Base-by-base conservation (phyloP, 2,113 vertebrate genomes). In the Mesembrinibis cayennensis region DNA sequence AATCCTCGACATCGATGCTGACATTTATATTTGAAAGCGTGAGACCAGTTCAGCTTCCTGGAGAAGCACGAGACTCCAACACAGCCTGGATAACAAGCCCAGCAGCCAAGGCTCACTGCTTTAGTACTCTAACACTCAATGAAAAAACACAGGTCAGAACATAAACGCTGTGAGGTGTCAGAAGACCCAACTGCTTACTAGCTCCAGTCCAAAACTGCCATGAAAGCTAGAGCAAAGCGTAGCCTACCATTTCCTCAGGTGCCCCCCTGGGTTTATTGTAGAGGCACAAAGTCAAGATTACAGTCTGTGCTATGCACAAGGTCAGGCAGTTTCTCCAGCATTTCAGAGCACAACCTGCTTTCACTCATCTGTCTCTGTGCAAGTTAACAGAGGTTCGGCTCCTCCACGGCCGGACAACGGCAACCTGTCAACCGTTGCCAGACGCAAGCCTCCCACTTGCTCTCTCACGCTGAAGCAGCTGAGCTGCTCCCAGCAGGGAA, bases 211-310 rank as follows among this genome's bases (percentile, higher is more conserved):
- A 16, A 62, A 82, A 42, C 27, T 36, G 45, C 29, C 38, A 17
- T 0, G 3, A 84, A 49, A 82, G 16, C 25, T 8, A 56, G 25
- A 65, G 56, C 27, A 73, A 73, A 30, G 47, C 0, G 0, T 2
- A 81, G 10, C 16, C 47, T 44, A 12, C 30, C 20, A 2, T 21
- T n/a, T 32, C 44, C 56, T 61, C 7, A 9, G 19, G 13, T 70
- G 44, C 9, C 11, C 5, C 19, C 3, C 32, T 7, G 20, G 13
- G 32, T 66, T 49, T 21, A 67, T 23, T 2, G 1, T 0, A 19
- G 36, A 12, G 30, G 25, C 36, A 74, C 25, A 69, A 61, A 34
- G 26, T 30, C 16, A 5, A 61, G 47, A 16, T 10, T 34, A 16
- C 27, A 56, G 49, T 11, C 58, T 14, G 5, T 2, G 15, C 20